Conservation (phyloP, 2,113 vertebrate species). For the Oreochromis tanganicae region DNA sequence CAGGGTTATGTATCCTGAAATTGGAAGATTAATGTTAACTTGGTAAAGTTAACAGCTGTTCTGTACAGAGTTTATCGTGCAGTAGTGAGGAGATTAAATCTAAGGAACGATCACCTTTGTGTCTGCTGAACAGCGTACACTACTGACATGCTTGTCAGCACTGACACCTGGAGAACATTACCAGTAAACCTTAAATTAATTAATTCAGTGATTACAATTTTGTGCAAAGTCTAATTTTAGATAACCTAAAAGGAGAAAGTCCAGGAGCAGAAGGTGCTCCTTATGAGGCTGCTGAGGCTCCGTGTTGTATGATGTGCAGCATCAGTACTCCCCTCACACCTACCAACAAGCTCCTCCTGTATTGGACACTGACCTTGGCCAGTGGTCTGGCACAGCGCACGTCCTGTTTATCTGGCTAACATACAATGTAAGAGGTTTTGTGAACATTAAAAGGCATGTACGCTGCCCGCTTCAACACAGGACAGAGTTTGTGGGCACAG, state of each 20-base stretch:
- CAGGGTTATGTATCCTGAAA: not conserved
- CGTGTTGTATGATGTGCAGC: not conserved
- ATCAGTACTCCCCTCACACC: conserved; percentile 49
- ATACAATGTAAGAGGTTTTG: conserved; percentile 62
- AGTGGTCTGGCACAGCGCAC: not conserved
- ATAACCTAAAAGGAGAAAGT: not conserved
- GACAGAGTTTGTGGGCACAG: conserved; percentile 12
- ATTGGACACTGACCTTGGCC: conserved; percentile 46
- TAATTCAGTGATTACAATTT: not conserved
- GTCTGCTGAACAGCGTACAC: not conserved
- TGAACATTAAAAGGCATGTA: conserved; percentile 64
- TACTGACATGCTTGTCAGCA: not conserved
- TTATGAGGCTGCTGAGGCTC: not conserved
- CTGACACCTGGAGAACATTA: not conserved
- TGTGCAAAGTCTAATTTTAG: not conserved
- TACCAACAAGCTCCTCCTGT: not conserved
- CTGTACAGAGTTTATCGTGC: not conserved
- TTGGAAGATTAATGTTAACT: not conserved
- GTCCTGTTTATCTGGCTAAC: conserved; percentile 36
- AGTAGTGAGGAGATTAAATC: not conserved
- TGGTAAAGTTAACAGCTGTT: not conserved
- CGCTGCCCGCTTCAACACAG: conserved; percentile 49
- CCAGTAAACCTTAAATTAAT: not conserved
- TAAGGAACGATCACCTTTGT: not conserved
- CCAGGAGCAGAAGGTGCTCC: not conserved